phyloP scores from a whole-genome alignment of 2,113 vertebrate genomes.

The Taurulus bubalis region DNA sequence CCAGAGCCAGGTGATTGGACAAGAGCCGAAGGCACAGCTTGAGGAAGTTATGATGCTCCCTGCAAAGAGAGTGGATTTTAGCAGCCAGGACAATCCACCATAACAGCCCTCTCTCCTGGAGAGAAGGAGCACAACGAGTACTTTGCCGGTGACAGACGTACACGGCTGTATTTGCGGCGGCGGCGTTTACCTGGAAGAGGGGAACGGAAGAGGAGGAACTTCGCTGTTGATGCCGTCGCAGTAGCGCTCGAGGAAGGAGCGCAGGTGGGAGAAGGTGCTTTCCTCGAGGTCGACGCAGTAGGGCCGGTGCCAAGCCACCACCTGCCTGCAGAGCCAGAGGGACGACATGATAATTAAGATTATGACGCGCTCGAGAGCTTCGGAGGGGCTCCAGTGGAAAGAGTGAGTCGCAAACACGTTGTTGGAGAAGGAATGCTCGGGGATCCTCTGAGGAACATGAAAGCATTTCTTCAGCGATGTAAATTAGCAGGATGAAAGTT shows the following conservation, averaged over 20 bases:
- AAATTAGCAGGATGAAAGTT: no score
- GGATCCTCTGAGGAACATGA: no score
- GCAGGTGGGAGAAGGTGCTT: conserved; percentile 96
- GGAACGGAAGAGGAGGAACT: conserved; percentile 93
- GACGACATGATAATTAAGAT: neutral
- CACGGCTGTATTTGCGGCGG: no score
- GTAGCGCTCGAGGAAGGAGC: conserved; percentile 96
- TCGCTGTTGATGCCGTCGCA: conserved; percentile 97
- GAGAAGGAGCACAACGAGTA: no score
- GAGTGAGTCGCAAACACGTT: no score
- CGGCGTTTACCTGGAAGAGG: conserved; percentile 90
- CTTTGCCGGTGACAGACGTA: no score
- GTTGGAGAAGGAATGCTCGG: no score
- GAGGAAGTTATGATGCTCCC: conserved; percentile 96
- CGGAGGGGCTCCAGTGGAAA: neutral
- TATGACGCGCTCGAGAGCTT: neutral
- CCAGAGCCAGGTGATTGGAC: conserved; percentile 97
- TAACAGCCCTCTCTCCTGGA: no score
- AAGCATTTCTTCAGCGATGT: no score
- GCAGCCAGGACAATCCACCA: no score
- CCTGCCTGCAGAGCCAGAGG: conserved; percentile 85
- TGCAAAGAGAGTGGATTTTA: conserved; percentile 76
- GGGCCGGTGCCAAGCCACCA: conserved; percentile 98
- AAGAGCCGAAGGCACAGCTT: conserved; percentile 95
- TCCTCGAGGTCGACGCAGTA: conserved; percentile 99